Conservation (phyloP, 2,797 vertebrate species). For the Lerista edwardsae region DNA sequence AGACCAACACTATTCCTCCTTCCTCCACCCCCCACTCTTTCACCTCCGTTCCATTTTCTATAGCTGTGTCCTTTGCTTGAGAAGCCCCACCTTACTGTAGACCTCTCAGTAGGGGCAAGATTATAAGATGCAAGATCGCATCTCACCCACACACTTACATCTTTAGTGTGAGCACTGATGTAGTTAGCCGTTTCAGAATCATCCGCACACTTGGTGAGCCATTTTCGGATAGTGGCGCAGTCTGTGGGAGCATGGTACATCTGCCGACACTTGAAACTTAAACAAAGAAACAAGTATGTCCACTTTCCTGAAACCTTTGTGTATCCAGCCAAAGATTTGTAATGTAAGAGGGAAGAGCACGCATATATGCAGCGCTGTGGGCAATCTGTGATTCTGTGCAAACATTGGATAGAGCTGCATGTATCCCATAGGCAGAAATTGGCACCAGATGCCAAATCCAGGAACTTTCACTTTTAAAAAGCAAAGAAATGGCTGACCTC, state of each 20-base stretch:
- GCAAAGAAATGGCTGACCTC: not conserved
- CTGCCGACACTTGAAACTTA: constrained; percentile 98
- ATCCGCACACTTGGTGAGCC: constrained; percentile 98
- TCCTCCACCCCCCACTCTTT: not conserved
- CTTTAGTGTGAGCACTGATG: constrained; percentile 99
- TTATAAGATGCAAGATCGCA: not conserved
- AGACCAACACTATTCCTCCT: not conserved
- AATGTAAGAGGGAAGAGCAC: not conserved
- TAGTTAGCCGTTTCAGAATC: constrained; percentile 99
- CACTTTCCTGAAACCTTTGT: constrained; percentile 33
- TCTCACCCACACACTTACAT: constrained; percentile 80
- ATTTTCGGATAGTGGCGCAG: constrained; percentile 96
- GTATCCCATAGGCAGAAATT: not conserved
- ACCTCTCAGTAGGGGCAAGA: constrained; percentile 5
- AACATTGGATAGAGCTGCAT: too few species aligned
- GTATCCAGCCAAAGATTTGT: constrained; percentile 11
- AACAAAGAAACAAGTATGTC: constrained; percentile 43
- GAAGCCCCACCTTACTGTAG: too few species aligned
- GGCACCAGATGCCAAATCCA: not conserved
- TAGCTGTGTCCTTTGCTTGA: not conserved
- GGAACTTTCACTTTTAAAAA: not conserved
- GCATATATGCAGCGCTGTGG: not conserved
- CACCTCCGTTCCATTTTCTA: not conserved
- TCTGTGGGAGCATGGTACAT: constrained; percentile 99
- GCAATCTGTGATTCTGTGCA: not conserved